Evolutionary conservation across 2,888 invertebrate species (phyloP).

Genomic region (Drosophila pseudotalamancana): DNA sequence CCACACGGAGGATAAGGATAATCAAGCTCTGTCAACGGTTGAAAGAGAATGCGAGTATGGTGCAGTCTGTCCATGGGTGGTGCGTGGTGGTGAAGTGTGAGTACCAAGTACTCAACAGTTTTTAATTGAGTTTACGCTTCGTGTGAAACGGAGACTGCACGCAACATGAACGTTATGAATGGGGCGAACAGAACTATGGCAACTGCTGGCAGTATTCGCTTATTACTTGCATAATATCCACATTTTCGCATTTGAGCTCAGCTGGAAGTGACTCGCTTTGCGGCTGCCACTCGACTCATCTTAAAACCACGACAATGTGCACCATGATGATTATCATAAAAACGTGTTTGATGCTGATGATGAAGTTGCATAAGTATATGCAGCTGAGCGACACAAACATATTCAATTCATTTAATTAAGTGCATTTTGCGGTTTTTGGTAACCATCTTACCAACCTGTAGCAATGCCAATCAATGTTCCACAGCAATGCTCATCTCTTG

Average conservation of each 20-base stretch:
- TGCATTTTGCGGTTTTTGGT: constrained; percentile 69
- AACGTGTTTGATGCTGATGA: neutral
- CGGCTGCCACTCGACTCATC: constrained; percentile 41
- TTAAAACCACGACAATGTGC: constrained; percentile 28
- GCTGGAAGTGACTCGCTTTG: constrained; percentile 70
- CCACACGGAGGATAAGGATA: constrained; percentile 54
- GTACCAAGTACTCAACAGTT: constrained; percentile 62
- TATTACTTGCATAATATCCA: constrained; percentile 25
- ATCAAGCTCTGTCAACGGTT: constrained; percentile 65
- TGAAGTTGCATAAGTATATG: constrained; percentile 7
- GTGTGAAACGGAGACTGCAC: constrained; percentile 40
- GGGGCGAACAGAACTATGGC: constrained; percentile 19
- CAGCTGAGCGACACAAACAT: constrained; percentile 40
- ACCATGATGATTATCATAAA: constrained; percentile 14
- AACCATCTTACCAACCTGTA: constrained; percentile 28
- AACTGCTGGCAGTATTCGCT: constrained; percentile 22
- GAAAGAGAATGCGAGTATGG: neutral
- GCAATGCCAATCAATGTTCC: constrained; percentile 4
- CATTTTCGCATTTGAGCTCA: constrained; percentile 48
- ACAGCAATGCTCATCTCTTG: constrained; percentile 1
- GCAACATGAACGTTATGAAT: constrained; percentile 61
- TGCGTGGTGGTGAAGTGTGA: neutral
- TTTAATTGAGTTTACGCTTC: constrained; percentile 79
- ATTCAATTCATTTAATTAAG: constrained; percentile 78
- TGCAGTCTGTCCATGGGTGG: neutral